Evolutionary conservation across 2,888 invertebrate genomes (phyloP), one percentile per base, ranked within the genome.

Genomic region (Polymixis flavicincta): DNA sequence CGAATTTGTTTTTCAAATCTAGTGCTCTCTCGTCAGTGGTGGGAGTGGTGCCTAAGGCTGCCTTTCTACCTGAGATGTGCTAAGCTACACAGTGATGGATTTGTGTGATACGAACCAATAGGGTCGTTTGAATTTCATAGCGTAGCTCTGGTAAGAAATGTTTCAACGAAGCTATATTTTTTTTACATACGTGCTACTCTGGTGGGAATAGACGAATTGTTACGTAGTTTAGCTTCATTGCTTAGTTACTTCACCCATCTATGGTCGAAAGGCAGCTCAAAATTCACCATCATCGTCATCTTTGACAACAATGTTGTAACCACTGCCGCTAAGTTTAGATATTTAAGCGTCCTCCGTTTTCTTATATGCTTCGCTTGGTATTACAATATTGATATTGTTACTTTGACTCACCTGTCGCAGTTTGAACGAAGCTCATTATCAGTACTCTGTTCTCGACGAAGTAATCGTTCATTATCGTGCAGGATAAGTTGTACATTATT

Each of bases 381-480:
- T 14, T 28, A 37, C 17, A 19, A 73, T n/a, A n/a, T 2, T 25
- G 14, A 11, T 25, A 8, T 2, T 32, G 0, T 17, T 28, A 48
- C 7, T n/a, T 17, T 0, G 37, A 64, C 65, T 76, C 45, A 82
- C 82, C 82, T 52, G 85, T 71, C 0, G 77, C 82, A 0, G 82
- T 85, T 48, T 83, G 85, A 7, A 83, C 82, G n/a, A 83, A 73
- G n/a, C 60, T 83, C 82, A 85, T 83, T 2, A 70, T 9, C 4
- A 83, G 25, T 13, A 74, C 55, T 71, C 59, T 72, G 13, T 64
- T 83, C n/a, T 82, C 59, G 2, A 70, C 17, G 17, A 83, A 83
- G 48, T 83, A 83, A n/a, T 83, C 65, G 55, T 82, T 79, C 37
- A 83, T 64, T 42, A 76, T 48, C 42, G 82, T 54, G 45, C 66